These are phyloP conservation scores for human (Homo sapiens) DNA, from an alignment of 2,113 vertebrate species.

Conservation along the genomic window DNA sequence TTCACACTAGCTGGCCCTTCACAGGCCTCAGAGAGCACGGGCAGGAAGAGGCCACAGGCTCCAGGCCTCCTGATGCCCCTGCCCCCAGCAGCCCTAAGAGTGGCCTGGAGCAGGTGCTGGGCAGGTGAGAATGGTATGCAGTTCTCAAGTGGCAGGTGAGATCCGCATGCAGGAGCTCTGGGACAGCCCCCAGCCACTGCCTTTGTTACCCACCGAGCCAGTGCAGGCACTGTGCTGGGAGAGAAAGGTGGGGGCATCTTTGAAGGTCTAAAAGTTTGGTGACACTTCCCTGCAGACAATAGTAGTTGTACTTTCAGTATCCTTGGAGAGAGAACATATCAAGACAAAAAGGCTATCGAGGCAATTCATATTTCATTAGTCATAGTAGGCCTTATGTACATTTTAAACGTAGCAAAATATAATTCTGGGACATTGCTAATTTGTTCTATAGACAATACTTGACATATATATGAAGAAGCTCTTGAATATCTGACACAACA, in stretches of 20 bases:
- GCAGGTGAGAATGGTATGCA: fast-evolving
- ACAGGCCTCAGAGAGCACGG: fast-evolving
- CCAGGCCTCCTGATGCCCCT: background rate
- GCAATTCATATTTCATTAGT: conserved; percentile 13
- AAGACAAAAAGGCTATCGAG: conserved; percentile 15
- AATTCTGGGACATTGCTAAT: background rate
- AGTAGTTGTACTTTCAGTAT: background rate
- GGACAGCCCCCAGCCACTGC: background rate
- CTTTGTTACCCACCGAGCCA: background rate
- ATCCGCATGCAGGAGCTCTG: background rate
- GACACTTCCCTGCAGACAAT: background rate
- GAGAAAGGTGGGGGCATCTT: background rate
- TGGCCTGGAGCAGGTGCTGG: background rate
- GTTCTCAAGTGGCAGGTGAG: fast-evolving
- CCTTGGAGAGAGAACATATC: background rate
- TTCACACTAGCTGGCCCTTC: background rate
- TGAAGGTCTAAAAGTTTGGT: background rate
- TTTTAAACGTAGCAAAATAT: conserved; percentile 7
- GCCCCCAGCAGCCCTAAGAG: background rate
- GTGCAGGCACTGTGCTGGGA: background rate
- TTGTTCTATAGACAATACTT: background rate
- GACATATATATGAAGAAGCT: background rate
- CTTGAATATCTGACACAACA: background rate
- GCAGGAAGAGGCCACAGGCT: background rate
- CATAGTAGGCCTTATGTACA: background rate